phyloP scores from a whole-genome alignment of 2,113 vertebrate species.

The Saguinus midas region DNA sequence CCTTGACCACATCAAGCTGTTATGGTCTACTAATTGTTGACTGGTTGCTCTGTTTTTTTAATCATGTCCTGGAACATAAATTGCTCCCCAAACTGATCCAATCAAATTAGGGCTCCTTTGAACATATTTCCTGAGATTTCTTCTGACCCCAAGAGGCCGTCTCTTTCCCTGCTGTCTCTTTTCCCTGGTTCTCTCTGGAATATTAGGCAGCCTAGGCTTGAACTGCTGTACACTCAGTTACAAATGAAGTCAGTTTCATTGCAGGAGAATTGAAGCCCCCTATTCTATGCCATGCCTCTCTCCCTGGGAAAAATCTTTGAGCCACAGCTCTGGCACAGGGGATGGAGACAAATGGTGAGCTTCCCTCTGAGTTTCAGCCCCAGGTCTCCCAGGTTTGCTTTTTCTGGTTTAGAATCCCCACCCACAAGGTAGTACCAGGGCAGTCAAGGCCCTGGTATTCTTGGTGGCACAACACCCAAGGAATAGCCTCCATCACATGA shows the following conservation, averaged over 20 bases:
- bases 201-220: not conserved
- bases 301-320: not conserved
- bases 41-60: not conserved
- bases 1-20: not conserved
- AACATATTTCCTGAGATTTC: constrained; percentile 27
- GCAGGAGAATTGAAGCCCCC: not conserved
- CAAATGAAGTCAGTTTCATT: not conserved
- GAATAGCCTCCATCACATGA: not conserved
- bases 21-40: not conserved
- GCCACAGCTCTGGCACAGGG: not conserved
- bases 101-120: not conserved
- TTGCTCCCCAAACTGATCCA: not conserved
- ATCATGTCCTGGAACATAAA: not conserved
- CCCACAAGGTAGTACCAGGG: not conserved
- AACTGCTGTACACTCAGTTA: not conserved
- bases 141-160: not conserved
- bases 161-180: not conserved
- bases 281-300: not conserved
- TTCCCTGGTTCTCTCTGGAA: not conserved
- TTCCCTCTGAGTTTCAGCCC: not conserved
- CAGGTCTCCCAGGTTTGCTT: constrained; percentile 3
- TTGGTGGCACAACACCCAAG: not conserved
- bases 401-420: not conserved
- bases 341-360: not conserved
- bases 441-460: not conserved